Percentiles rank a stretch among this genome's conserved stretches.
Conservation (phyloP, 2,797 vertebrate genomes). For the Poeciliopsis infans region DNA sequence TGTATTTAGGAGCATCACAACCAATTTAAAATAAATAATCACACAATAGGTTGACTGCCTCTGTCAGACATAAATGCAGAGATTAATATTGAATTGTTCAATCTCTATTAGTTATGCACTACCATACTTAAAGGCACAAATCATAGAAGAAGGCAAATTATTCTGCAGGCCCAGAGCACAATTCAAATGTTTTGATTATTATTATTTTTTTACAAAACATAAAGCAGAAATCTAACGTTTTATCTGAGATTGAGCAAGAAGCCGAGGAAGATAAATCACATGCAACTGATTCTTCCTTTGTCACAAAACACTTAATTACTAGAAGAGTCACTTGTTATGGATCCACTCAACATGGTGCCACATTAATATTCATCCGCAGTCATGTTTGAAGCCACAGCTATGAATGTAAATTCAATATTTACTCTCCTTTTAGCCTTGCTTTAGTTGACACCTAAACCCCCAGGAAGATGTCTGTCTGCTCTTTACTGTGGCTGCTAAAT, state of each 20-base stretch:
- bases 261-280: not conserved
- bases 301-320: not conserved
- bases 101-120: not conserved
- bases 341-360: slow-evolving; percentile 2
- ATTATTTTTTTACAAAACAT: not conserved
- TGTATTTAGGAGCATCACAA: too few species aligned
- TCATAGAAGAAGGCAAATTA: not conserved
- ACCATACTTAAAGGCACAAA: not conserved
- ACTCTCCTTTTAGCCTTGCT: slow-evolving; percentile 12
- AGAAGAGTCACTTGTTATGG: slow-evolving; percentile 11
- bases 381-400: slow-evolving; percentile 13
- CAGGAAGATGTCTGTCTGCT: slow-evolving; percentile 6
- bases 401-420: slow-evolving; percentile 17
- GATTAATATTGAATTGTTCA: too few species aligned
- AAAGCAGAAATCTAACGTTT: not conserved
- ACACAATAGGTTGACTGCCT: too few species aligned
- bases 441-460: slow-evolving; percentile 5
- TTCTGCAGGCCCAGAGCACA: not conserved
- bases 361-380: slow-evolving; percentile 16
- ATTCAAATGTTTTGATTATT: not conserved
- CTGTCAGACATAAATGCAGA: too few species aligned
- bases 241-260: not conserved
- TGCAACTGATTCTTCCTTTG: not conserved
- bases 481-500: slow-evolving; percentile 9
- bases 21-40: too few species aligned